Base-by-base conservation (phyloP, 2,888 invertebrate genomes). In the Mythimna ferrago region DNA sequence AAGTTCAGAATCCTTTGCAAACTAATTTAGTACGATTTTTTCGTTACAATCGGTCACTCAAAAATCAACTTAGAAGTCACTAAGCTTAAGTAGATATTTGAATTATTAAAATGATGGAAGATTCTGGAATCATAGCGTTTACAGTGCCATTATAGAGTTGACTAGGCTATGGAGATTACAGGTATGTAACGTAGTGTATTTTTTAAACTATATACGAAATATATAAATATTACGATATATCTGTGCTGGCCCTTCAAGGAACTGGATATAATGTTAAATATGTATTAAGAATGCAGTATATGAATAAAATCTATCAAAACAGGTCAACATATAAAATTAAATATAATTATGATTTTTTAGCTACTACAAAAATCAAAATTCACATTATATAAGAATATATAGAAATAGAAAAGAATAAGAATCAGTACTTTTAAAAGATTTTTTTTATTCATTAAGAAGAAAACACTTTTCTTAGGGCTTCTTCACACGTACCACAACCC, bases 141-240 rank as follows among this genome's bases (percentile, higher is more conserved):
- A 11, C n/a, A n/a, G 38, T 61, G 60, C 60, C 60, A 41, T 61
- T 21, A 21, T 41, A 41, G 7, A 61, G 48, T 44, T 19, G 44
- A 26, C 10, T 48, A 63, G 48, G 10, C 10, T 63, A 71, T n/a
- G 69, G 69, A 62, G 54, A 69, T 5, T 62, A 69, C 69, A 69
- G 62, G 69, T 62, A 61, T 44, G 35, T 48, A n/a, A 48, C 32
- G 35, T 66, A 63, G 16, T 41, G 61, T 61, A 61, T 6, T 21
- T 61, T 44, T 61, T 9, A 41, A 38, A 14, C 10, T 41, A 21
- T 26, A 26, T 26, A 26, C 16, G 14, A 48, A 11, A 21, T 54
- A 56, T 56, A n/a, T n/a, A 41, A 60, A n/a, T 60, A 48, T 14
- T 44, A 44, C 16, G 14, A 48, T 21, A 21, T 54, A 56, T 56